A percentile compares a stretch with the other conserved stretches of the same genome.
Evolutionary conservation across 64 coral and sea anemone genomes (phyloP).

Genomic region (Acropora yongei): DNA sequence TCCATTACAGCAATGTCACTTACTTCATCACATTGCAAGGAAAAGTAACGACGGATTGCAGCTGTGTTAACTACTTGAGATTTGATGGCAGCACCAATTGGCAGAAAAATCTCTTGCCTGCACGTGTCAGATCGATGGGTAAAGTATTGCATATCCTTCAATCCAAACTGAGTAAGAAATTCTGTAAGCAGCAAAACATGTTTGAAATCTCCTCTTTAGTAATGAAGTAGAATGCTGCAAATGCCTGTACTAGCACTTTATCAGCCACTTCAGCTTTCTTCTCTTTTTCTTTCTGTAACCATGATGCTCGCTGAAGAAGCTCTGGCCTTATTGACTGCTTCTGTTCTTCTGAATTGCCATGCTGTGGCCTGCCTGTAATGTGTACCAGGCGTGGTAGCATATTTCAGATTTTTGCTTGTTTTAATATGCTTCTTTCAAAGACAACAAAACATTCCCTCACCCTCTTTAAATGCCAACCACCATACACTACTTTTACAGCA

Average conservation of each 20-base stretch:
- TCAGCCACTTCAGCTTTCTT: constrained; percentile 33
- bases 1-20: neutral
- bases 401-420: neutral
- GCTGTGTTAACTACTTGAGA: neutral
- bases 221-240: neutral
- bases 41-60: constrained; percentile 22
- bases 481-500: constrained; percentile 18
- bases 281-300: constrained; percentile 7
- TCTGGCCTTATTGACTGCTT: neutral
- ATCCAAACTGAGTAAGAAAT: neutral
- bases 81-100: neutral
- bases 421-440: constrained; percentile 42
- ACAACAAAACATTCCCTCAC: constrained; percentile 25
- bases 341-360: neutral
- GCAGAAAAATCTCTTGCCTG: constrained; percentile 1
- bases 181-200: constrained; percentile 9
- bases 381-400: neutral
- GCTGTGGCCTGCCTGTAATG: neutral
- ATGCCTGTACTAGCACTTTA: constrained; percentile 1
- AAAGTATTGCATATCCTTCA: neutral
- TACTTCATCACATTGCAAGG: constrained; percentile 2
- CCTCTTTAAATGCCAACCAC: constrained; percentile 16
- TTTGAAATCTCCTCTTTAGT: constrained; percentile 13
- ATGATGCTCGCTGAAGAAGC: neutral
- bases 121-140: neutral